Evolutionary conservation across 2,888 invertebrate genomes (phyloP).

Genomic region (Orthonychiurus folsomi): DNA sequence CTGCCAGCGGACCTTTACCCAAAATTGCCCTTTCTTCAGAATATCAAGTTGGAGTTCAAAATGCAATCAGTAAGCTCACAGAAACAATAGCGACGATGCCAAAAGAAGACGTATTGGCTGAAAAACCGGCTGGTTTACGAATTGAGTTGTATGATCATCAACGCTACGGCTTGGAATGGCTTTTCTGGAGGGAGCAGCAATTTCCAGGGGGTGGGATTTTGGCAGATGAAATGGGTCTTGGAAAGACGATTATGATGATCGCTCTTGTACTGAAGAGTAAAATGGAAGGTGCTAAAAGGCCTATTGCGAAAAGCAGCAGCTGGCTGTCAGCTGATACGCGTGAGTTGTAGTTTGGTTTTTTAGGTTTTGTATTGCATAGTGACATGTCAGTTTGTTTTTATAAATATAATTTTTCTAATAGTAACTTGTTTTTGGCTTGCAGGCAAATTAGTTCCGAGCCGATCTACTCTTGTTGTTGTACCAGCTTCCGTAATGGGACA

Average conservation of each 20-base stretch:
- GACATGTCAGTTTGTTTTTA: no score
- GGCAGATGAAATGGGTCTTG: constrained; percentile 73
- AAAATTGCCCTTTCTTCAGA: no score
- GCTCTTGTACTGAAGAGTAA: constrained; percentile 54
- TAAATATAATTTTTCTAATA: neutral
- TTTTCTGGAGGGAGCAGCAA: constrained; percentile 80
- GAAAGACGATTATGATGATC: constrained; percentile 77
- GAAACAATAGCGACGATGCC: neutral
- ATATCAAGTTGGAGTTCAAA: constrained; percentile 5
- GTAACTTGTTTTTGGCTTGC: constrained; percentile 8
- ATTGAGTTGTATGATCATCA: constrained; percentile 69
- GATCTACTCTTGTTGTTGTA: constrained; percentile 79
- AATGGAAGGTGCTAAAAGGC: constrained; percentile 41
- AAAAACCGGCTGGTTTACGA: constrained; percentile 3
- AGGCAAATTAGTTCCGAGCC: constrained; percentile 25
- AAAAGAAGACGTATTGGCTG: neutral
- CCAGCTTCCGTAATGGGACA: constrained; percentile 85
- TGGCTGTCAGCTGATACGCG: constrained; percentile 23
- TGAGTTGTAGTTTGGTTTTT: no score
- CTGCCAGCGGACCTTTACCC: no score
- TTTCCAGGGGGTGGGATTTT: constrained; percentile 75
- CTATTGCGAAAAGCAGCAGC: constrained; percentile 14
- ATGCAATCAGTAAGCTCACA: neutral
- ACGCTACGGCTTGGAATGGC: constrained; percentile 74
- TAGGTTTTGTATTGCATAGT: no score